Base-by-base conservation (phyloP, 2,113 vertebrate genomes). In the Peromyscus maniculatus region DNA sequence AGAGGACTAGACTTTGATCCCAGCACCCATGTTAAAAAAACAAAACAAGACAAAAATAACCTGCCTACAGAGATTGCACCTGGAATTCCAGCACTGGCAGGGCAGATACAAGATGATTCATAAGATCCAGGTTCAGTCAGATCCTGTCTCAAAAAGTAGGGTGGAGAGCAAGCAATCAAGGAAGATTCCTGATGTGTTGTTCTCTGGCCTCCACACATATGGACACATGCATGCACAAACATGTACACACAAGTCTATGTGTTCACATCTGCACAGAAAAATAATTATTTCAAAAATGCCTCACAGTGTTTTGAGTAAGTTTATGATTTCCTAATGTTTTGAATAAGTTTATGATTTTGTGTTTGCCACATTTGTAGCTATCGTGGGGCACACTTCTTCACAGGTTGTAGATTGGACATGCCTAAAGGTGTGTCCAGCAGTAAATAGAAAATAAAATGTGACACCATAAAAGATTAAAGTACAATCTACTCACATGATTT, bases 401-500 rank as follows among this genome's bases (percentile, higher is more conserved):
- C 5, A 12, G 17, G 39, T 4, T 21, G 17, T 66, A 46, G 17
- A 17, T 12, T 87, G 62, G 5, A 15, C 0, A 31, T 33, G 8
- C 31, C 9, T 62, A 67, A 74, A 91, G 31, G 12, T 86, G 0
- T 93, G 12, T 43, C 16, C 77, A 31, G 7, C 28, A 64, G 57
- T 36, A 91, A 66, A 17, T 59, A 74, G 55, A 94, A 74, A 96
- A 33, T 89, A 74, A 95, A 87, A 87, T 46, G 62, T 87, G 36
- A 89, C 6, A 43, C 24, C 7, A 88, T 88, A 57, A 82, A 94
- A 87, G 12, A 72, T 62, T 72, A 74, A 3, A 72, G 52, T 46
- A 74, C 2, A 89, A 43, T 22, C 1, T 5, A 91, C 36, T 94
- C 79, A 43, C 1, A 15, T 89, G 8, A 17, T 87, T 92, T 89